Conservation (phyloP, 2,797 vertebrate species). For the Todus mexicanus region DNA sequence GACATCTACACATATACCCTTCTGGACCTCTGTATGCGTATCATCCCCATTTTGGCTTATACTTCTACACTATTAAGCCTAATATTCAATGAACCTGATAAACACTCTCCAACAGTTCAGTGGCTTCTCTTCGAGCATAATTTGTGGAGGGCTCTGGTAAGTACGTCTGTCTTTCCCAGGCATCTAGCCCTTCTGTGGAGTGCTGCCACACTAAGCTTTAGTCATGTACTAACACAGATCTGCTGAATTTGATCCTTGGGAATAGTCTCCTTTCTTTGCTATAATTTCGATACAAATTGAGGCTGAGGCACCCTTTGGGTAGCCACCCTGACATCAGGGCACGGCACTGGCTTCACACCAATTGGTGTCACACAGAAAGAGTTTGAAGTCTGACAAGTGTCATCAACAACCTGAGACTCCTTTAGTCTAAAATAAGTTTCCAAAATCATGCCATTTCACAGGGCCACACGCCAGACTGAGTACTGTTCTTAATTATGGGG, state of each 20-base stretch:
- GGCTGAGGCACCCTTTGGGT: neutral
- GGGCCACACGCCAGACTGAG: neutral
- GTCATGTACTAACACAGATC: neutral
- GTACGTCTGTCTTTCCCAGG: neutral
- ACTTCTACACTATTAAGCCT: neutral
- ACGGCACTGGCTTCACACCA: neutral
- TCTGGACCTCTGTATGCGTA: neutral
- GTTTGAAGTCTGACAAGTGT: neutral
- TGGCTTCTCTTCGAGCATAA: neutral
- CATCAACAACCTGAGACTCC: neutral
- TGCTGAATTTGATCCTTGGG: neutral
- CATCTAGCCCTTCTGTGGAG: neutral
- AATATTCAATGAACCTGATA: neutral
- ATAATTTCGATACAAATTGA: neutral
- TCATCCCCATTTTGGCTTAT: neutral
- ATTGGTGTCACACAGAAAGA: neutral
- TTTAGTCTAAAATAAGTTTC: neutral
- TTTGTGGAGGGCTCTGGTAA: neutral
- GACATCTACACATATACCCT: neutral
- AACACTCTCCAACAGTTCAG: neutral
- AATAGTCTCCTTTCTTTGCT: neutral
- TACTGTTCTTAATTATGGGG: neutral
- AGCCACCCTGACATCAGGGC: neutral
- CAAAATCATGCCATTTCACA: neutral
- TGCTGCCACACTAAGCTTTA: neutral